Base-by-base conservation (phyloP, 2,888 invertebrate genomes). In the Caenorhabditis sp. region DNA sequence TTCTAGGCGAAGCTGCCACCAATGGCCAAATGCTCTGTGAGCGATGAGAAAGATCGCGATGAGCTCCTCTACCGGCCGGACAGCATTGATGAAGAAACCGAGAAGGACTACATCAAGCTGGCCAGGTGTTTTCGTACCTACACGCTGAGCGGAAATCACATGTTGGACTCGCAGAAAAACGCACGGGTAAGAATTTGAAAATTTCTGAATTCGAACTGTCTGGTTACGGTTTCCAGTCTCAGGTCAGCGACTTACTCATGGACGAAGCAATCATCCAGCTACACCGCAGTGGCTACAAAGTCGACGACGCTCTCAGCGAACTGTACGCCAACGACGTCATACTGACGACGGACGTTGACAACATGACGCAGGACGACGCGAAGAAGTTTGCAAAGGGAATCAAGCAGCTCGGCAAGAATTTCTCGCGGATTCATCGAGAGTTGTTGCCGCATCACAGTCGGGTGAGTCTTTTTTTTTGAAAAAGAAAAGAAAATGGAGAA, bases 371-470 rank as follows among this genome's bases (percentile, higher is more conserved):
- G 22, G 90, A 90, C 11, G 90, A 90, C 71, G 85, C 87, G 55
- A 90, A 90, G 60, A 85, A 84, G 89, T 99, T 99, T 94, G 97
- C 97, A 84, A 98, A 98, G 94, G 99, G 99, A 88, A 94, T 99
- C 89, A 94, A 98, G 86, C 97, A 97, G 92, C 97, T 97, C 93
- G 99, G 99, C 89, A 99, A 99, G 94, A 98, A 99, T 93, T 99
- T 99, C 94, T 97, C 97, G 93, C 95, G 97, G 92, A 99, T 99
- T 91, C 94, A 95, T 89, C 97, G 97, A 93, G 98, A 99, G 93
- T 94, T 98, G 88, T 94, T 99, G 88, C 97, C 98, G 71, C 96
- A 97, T 92, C 97, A 97, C 94, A 97, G 98, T 92, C 97, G 98
- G 91, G 95, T 90, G 40, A 84, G 87, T 64, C 32, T 6, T 6